Evolutionary conservation across 1,140 invertebrate genomes (phyloP), one percentile per base, ranked within the genome.

Genomic region (Tetraneura akinire): DNA sequence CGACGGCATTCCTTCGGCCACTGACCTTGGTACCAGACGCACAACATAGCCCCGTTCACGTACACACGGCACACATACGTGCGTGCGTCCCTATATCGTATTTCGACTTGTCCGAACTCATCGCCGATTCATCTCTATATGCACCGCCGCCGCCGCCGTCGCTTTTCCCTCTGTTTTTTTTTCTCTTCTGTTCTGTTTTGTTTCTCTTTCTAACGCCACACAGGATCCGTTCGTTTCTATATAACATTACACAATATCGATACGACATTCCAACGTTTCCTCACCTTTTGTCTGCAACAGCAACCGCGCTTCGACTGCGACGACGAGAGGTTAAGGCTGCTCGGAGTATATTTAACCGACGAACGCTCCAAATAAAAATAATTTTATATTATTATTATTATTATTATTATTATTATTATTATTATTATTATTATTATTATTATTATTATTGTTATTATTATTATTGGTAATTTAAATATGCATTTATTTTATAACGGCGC

Each of bases 1-100:
- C 80, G 71, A 78, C 81, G 49, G 23, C 80, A 80, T 80, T 70
- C 80, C 80, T 70, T 57, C 62, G 80, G 80, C 80, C 80, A 80
- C 80, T 80, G 66, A 80, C 80, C 80, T 80, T 80, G 80, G 62
- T 80, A 53, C 55, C 32, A 62, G 73, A 62, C 74, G 37, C 37
- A 60, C 37, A 62, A 32, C 74, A 47, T 78, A 78, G 51, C 73
- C 73, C 53, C 73, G 73, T 57, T 76, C 73, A 76, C 73, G 53
- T 76, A 26, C 53, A n/a, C 1, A 55, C 32, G 9, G 21, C 2
- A 21, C 4, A 9, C 0, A 51, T 42, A 37, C 60, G 74, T 62
- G 55, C 47, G 55, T n/a, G 55, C 26, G 32, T 60, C 74, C 55
- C 55, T 62, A 47, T 78, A 78, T 62, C 55, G 37, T 78, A 78